These are phyloP conservation scores for Zele albiditarsus DNA, from an alignment of 2,888 invertebrate genomes.

Conservation along the genomic window DNA sequence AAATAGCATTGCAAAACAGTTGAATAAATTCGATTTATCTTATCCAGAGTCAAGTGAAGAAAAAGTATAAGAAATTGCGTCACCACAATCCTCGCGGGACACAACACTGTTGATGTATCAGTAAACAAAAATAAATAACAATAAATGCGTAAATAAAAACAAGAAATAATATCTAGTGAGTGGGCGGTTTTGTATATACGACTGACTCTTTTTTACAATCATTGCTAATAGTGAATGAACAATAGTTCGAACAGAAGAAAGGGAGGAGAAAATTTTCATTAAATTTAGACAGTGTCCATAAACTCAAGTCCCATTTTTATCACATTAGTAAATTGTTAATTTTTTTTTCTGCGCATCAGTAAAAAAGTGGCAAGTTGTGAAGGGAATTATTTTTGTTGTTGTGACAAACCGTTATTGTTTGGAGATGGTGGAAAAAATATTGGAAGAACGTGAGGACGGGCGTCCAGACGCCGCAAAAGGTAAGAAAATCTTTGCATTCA, in stretches of 20 bases:
- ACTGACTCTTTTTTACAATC: slow-evolving; percentile 72
- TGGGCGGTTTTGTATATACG: slow-evolving; percentile 71
- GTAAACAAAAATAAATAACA: slow-evolving; percentile 46
- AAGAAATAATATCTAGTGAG: slow-evolving; percentile 57
- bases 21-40: slow-evolving; percentile 38
- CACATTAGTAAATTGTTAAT: neutral
- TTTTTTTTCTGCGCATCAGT: slow-evolving; percentile 5
- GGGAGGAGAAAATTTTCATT: slow-evolving; percentile 32
- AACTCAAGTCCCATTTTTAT: neutral
- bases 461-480: slow-evolving; percentile 62
- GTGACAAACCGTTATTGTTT: slow-evolving; percentile 5
- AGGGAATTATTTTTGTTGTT: neutral
- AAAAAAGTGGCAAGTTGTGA: neutral
- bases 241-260: slow-evolving; percentile 25
- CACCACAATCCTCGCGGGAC: slow-evolving; percentile 1
- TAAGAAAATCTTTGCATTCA: slow-evolving; percentile 50
- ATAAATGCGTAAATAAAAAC: slow-evolving; percentile 50
- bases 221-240: slow-evolving; percentile 62
- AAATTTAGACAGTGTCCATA: slow-evolving; percentile 25
- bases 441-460: slow-evolving; percentile 78
- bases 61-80: slow-evolving; percentile 16
- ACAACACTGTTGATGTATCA: slow-evolving; percentile 31
- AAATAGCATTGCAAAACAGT: slow-evolving; percentile 8
- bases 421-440: slow-evolving; percentile 80
- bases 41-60: neutral